These are phyloP conservation scores for Indri indri DNA, from an alignment of 2,113 vertebrate species.

Conservation along the genomic window DNA sequence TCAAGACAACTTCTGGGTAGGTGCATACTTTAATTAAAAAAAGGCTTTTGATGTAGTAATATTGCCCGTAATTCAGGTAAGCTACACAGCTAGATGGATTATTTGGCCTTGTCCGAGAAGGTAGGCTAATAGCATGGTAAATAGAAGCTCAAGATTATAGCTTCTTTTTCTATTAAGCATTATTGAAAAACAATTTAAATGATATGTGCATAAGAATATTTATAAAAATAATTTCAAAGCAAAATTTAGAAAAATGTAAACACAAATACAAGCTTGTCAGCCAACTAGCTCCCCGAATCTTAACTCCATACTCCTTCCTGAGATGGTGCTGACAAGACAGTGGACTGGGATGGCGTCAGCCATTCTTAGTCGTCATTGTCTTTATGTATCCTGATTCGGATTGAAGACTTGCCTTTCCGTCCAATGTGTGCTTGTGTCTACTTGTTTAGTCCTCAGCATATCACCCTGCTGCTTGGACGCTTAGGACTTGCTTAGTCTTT, in stretches of 20 bases:
- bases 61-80: neutral
- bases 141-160: neutral
- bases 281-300: neutral
- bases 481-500: neutral
- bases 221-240: neutral
- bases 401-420: neutral
- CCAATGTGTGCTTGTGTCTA: neutral
- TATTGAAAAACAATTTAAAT: neutral
- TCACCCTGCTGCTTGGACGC: neutral
- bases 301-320: neutral
- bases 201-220: neutral
- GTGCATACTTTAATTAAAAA: neutral
- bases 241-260: neutral
- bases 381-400: neutral
- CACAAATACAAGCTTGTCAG: neutral
- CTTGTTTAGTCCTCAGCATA: neutral
- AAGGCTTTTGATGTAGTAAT: neutral
- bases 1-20: neutral
- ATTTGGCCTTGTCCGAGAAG: neutral
- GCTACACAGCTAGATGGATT: neutral
- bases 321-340: neutral
- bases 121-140: neutral
- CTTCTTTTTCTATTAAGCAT: neutral
- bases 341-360: neutral
- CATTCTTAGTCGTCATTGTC: neutral